Conservation (phyloP, 1,140 invertebrate genomes). For the Ridgeia piscesae region DNA sequence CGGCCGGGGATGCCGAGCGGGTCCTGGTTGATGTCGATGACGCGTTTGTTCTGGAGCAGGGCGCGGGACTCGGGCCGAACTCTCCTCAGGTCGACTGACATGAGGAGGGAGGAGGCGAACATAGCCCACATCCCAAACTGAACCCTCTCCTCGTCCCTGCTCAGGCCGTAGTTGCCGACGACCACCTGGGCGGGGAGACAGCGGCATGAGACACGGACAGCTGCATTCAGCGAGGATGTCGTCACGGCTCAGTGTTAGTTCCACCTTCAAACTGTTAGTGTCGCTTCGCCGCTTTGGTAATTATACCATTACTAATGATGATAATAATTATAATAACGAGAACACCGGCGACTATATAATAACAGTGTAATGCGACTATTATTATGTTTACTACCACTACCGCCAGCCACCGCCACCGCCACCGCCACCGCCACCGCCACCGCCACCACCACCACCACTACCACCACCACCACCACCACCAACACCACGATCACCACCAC, state of each 20-base stretch:
- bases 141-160: conserved; percentile 47
- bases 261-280: too few species aligned
- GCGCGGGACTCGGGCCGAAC: conserved; percentile 86
- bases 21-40: conserved; percentile 93
- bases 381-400: neutral
- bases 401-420: too few species aligned
- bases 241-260: too few species aligned
- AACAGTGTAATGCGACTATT: neutral
- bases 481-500: too few species aligned
- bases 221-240: neutral
- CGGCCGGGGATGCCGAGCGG: conserved; percentile 79
- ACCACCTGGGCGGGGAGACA: conserved; percentile 20
- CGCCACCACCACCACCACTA: too few species aligned
- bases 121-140: conserved; percentile 61
- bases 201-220: neutral
- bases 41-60: conserved; percentile 87
- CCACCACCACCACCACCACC: too few species aligned
- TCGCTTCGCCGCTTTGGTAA: neutral
- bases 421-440: too few species aligned
- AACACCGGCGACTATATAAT: neutral
- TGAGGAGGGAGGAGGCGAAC: conserved; percentile 57
- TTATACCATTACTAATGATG: neutral
- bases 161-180: conserved; percentile 31
- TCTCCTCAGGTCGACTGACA: conserved; percentile 66
- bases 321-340: neutral